A percentile compares a stretch with the other conserved stretches of the same genome.
Evolutionary conservation across 2,888 invertebrate species (phyloP).

Genomic region (Hofmannophila pseudospretella): DNA sequence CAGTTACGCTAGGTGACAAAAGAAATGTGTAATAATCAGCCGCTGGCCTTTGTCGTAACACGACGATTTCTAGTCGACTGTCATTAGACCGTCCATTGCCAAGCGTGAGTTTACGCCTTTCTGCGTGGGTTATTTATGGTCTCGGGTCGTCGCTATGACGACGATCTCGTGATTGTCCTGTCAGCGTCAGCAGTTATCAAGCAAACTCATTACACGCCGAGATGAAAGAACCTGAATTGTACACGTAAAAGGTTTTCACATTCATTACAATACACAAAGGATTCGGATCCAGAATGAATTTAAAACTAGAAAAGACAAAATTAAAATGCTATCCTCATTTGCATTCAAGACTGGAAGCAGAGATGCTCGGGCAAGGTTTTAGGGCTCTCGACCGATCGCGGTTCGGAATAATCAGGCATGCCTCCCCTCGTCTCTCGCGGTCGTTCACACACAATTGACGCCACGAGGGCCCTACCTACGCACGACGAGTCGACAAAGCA

Average conservation of each 20-base stretch:
- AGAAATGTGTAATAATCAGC: slow-evolving; percentile 8
- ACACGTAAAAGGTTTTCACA: background rate
- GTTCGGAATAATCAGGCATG: slow-evolving; percentile 67
- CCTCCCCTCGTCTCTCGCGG: slow-evolving; percentile 68
- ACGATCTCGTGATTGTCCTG: slow-evolving; percentile 19
- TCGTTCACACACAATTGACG: slow-evolving; percentile 74
- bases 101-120: slow-evolving; percentile 11
- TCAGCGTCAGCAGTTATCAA: slow-evolving; percentile 27
- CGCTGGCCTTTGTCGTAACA: slow-evolving; percentile 4
- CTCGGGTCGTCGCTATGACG: slow-evolving; percentile 6
- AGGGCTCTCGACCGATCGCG: slow-evolving; percentile 64
- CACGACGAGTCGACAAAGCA: slow-evolving; percentile 59
- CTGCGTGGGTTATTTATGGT: slow-evolving; percentile 7
- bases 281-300: background rate
- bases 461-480: slow-evolving; percentile 59
- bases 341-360: slow-evolving; percentile 47
- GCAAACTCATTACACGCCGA: slow-evolving; percentile 28
- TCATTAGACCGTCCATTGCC: slow-evolving; percentile 6
- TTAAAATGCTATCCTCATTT: slow-evolving; percentile 51
- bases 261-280: slow-evolving; percentile 3
- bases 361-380: no score
- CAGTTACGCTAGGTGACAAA: slow-evolving; percentile 14
- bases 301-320: slow-evolving; percentile 21
- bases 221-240: slow-evolving; percentile 19
- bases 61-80: slow-evolving; percentile 1